Percentiles rank a stretch among this genome's conserved stretches.
Evolutionary conservation across 2,797 vertebrate genomes (phyloP).

Genomic region (Phylloscopus collybita): DNA sequence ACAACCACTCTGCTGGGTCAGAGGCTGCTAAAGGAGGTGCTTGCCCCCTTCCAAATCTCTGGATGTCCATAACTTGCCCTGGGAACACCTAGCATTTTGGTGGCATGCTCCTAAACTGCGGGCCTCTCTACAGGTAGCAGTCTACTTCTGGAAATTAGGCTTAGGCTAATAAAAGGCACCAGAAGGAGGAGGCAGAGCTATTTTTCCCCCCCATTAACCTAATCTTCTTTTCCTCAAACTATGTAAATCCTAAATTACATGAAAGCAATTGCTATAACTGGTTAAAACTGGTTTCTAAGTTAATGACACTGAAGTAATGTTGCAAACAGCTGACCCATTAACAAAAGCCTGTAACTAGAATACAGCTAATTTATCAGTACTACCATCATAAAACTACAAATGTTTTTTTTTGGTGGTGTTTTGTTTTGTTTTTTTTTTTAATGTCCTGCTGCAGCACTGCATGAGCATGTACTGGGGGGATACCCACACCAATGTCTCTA

Average conservation of each 20-base stretch:
- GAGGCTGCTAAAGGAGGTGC: neutral
- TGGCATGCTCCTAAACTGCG: neutral
- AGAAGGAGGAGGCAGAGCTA: neutral
- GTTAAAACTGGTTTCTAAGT: slow-evolving; percentile 43
- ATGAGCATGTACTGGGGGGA: neutral
- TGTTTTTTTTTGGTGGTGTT: neutral
- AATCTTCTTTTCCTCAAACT: slow-evolving; percentile 51
- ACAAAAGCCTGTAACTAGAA: slow-evolving; percentile 22
- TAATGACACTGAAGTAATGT: slow-evolving; percentile 39
- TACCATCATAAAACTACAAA: neutral
- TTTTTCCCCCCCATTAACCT: slow-evolving; percentile 43
- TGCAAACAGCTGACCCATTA: slow-evolving; percentile 48
- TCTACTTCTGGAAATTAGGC: slow-evolving; percentile 15
- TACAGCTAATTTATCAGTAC: slow-evolving; percentile 23
- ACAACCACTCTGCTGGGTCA: neutral
- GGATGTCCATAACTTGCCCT: neutral
- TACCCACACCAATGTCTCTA: neutral
- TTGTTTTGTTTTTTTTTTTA: neutral
- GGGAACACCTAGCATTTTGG: neutral
- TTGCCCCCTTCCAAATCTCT: neutral
- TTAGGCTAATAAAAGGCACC: neutral
- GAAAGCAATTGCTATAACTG: slow-evolving; percentile 8
- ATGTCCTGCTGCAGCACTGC: neutral
- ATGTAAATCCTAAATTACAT: slow-evolving; percentile 53
- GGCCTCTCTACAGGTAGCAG: neutral